Evolutionary conservation across 2,888 invertebrate species (phyloP), one percentile per base, ranked within the genome.

Genomic region (Metalampra italica): DNA sequence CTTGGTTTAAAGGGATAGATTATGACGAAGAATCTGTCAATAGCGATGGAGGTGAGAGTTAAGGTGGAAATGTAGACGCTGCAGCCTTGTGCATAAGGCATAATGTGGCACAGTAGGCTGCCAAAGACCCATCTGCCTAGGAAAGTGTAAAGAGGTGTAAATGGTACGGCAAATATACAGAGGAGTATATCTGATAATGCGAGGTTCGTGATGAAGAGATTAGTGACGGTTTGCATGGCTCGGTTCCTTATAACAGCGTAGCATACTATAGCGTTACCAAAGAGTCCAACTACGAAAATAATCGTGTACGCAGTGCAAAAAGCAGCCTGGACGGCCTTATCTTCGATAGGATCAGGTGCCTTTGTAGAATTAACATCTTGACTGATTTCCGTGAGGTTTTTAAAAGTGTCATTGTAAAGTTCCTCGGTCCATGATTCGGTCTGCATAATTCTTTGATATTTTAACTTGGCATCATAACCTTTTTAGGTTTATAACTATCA

Each of bases 171-270:
- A 66, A 97, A 91, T 41, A 94, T 91, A 75, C 96, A 96, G 57
- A 97, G 91, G 45, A 97, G 85, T 58, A 97, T 94, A 78, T 97
- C 97, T 41, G 96, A 95, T 56, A 97, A 86, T 29, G 97, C 97
- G 60, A 97, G 90, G 82, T 97, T 97, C 64, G 95, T 94, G 82
- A 97, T 97, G 88, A 97, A 97, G 53, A 96, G 91, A 84, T 97
- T 97, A 55, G 97, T 97, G 57, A 97, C 97, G 0, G 96, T 96
- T 84, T 96, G 97, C 97, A 97, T 97, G 54, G 94, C 92, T 65
- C 93, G 92, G 78, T 96, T 97, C 43, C 95, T 91, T 51, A 93
- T 92, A 9, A 97, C 97, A 8, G 96, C 96, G 76, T 94, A 96
- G 66, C 96, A 95, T 45, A 97, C 97, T 47, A 97, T 84, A n/a